Evolutionary conservation across 2,888 invertebrate genomes (phyloP), one percentile per base, ranked within the genome.

Genomic region (Schizaphis graminum): DNA sequence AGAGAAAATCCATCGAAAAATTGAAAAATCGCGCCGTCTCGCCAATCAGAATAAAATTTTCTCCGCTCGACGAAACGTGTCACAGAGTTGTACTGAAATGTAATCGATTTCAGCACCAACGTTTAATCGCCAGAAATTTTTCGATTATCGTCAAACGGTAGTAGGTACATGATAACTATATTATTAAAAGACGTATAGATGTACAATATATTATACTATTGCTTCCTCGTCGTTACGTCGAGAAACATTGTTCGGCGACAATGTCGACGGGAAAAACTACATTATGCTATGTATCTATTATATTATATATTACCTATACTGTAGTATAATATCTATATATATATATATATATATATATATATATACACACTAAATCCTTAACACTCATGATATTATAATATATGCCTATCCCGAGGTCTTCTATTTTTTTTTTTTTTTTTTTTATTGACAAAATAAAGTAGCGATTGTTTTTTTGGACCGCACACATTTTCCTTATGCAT

Each of bases 381-480:
- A 35, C n/a, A 67, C 16, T 21, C n/a, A 67, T 67, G 16, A 67
- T 35, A n/a, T 67, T 67, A 35, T n/a, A 67, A 67, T 67, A 35
- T 67, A 67, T 67, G n/a, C 67, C 67, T 67, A 67, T 35, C 35
- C 21, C 77, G 77, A 77, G 77, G 77, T 77, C 77, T 77, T 77
- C 21, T 77, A 67, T 61, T 67, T 67, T 61, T n/a, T 16, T 67
- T 67, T 67, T 67, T 67, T 16, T 67, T 67, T 67, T 67, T 67
- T 67, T 77, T 77, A 77, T 77, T 24, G 77, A 77, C 77, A 77
- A 35, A 67, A 77, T 77, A 77, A 77, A 77, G 77, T 77, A 77
- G 77, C 77, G 77, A 77, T 35, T 77, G n/a, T 67, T 57, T 77
- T 77, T 77, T 35, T 77, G 21, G 77, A 77, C 77, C 77, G 35